These are phyloP conservation scores for Sinelater perroti DNA, from an alignment of 2,888 invertebrate species.

Conservation along the genomic window DNA sequence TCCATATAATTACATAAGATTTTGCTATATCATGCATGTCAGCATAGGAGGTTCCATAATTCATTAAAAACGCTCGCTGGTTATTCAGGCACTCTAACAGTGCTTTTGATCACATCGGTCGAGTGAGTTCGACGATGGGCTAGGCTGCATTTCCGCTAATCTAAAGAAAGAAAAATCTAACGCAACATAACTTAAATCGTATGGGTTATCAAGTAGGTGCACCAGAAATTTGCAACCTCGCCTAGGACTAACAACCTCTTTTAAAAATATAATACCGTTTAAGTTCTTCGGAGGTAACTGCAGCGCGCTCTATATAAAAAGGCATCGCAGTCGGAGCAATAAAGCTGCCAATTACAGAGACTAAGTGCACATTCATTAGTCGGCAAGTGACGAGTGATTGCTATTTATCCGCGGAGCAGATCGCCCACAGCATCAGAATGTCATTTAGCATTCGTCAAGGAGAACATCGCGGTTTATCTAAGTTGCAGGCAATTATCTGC, in stretches of 20 bases:
- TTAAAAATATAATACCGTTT: constrained; percentile 14
- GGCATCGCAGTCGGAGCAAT: constrained; percentile 27
- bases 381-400: constrained; percentile 36
- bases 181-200: too few relatives aligned
- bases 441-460: constrained; percentile 24
- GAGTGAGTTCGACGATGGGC: too few relatives aligned
- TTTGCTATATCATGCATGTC: too few relatives aligned
- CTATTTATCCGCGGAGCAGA: constrained; percentile 33
- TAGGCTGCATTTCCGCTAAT: too few relatives aligned
- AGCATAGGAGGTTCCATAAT: too few relatives aligned
- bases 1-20: too few relatives aligned
- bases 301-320: constrained; percentile 24
- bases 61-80: too few relatives aligned
- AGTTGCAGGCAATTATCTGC: neutral
- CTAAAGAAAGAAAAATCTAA: too few relatives aligned
- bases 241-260: neutral
- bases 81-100: too few relatives aligned
- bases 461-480: constrained; percentile 7
- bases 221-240: neutral
- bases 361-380: constrained; percentile 38
- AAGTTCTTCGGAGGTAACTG: constrained; percentile 13
- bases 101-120: too few relatives aligned
- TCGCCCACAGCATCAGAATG: constrained; percentile 30
- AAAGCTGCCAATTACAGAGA: constrained; percentile 38
- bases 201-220: too few relatives aligned